These are phyloP conservation scores for Arnoldichthys spilopterus DNA, from an alignment of 2,797 vertebrate genomes.

Conservation along the genomic window DNA sequence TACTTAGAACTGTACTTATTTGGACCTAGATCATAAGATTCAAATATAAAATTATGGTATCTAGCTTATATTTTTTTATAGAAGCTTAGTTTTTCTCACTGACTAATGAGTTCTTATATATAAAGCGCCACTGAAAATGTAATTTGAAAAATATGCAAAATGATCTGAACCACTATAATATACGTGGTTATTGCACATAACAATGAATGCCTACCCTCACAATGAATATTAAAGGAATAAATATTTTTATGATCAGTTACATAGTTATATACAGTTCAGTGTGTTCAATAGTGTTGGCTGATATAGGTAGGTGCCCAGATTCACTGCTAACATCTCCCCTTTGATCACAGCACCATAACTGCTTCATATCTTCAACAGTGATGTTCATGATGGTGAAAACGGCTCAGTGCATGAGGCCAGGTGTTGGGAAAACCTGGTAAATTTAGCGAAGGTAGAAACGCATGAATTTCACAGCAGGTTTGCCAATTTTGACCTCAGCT, in stretches of 20 bases:
- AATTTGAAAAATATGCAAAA: constrained; percentile 45
- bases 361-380: constrained; percentile 3
- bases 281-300: not conserved
- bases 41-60: constrained; percentile 71
- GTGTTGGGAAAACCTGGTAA: not conserved
- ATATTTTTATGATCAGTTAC: constrained; percentile 47
- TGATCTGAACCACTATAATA: constrained; percentile 25
- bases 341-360: constrained; percentile 10
- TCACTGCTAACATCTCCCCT: constrained; percentile 11
- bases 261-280: not conserved
- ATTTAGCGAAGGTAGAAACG: constrained; percentile 29
- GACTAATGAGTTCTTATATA: constrained; percentile 24
- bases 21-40: constrained; percentile 65
- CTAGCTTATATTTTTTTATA: constrained; percentile 69
- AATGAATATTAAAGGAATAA: constrained; percentile 1
- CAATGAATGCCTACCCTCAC: constrained; percentile 25
- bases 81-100: constrained; percentile 64
- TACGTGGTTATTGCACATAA: constrained; percentile 49
- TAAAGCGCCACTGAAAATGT: constrained; percentile 37
- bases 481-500: constrained; percentile 17
- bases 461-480: constrained; percentile 23
- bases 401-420: not conserved
- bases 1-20: constrained; percentile 70
- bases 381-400: constrained; percentile 15
- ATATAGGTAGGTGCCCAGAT: not conserved